Evolutionary conservation across 2,113 vertebrate species (phyloP), one percentile per base, ranked within the genome.

Genomic region (Tragelaphus buxtoni): DNA sequence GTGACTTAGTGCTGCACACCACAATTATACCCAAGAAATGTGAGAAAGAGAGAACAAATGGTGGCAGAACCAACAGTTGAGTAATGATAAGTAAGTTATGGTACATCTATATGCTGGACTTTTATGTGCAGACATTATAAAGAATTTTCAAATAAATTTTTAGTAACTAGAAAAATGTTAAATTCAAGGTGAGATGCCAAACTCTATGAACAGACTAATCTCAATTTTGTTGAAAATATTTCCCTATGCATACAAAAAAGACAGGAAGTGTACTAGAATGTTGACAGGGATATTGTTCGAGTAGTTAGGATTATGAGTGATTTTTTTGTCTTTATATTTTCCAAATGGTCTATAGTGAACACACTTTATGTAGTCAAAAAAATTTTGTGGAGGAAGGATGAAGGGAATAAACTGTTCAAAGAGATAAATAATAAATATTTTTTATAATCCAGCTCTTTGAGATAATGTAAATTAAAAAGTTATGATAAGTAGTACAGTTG

Each of bases 311-410:
- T 97, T 91, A 79, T 95, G 55, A 95, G 9, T 86, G 81, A 72
- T 86, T 94, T 91, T 90, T 90, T 81, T 39, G 39, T 84, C 80
- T 94, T 84, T 84, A 53, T 14, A 39, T 84, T 90, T 96, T 80
- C 77, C 32, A 76, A 60, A 61, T 72, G n/a, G 45, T 65, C 82
- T 85, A 16, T 82, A 55, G 30, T 69, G 49, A 69, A 88, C 20
- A 79, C 11, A 90, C 26, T 65, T 45, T 77, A 45, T 47, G 22
- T 85, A 93, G 74, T 76, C 60, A 82, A 47, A 69, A 94, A 58
- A 95, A 39, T 45, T n/a, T 84, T 84, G 30, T 55, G 7, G 30
- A n/a, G 49, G 28, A 91, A 84, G n/a, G 47, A 90, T 89, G 16
- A n/a, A 24, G 72, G 45, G n/a, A 72, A 96, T 53, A 82, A 93